phyloP scores from a whole-genome alignment of 2,888 invertebrate genomes.

The Branchipolynoe longqiensis region DNA sequence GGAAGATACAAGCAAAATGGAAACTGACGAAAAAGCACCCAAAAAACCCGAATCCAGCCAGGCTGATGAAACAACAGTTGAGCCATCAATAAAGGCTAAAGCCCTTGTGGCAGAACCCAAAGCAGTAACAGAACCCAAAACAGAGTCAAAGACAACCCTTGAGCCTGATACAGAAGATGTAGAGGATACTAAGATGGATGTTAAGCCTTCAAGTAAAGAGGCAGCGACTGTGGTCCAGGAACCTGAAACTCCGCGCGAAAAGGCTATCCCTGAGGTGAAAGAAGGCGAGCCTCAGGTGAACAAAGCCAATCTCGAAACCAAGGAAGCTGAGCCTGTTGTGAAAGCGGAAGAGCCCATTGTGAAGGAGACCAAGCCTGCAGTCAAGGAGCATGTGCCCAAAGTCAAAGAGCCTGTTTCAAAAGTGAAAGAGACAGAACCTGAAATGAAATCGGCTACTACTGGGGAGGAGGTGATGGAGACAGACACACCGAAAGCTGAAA shows the following conservation, averaged over 20 bases:
- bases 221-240: too few species aligned
- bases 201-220: background rate
- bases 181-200: background rate
- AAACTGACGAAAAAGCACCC: constrained; percentile 1
- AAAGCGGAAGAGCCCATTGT: constrained; percentile 20
- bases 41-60: background rate
- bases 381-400: background rate
- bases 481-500: constrained; percentile 56
- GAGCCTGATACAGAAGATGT: constrained; percentile 1
- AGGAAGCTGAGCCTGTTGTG: background rate
- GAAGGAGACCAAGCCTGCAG: constrained; percentile 6
- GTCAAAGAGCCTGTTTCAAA: background rate
- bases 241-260: background rate
- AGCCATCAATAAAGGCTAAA: background rate
- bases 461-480: background rate
- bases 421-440: constrained; percentile 8
- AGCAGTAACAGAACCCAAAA: constrained; percentile 1
- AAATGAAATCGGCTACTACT: background rate
- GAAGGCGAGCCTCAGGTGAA: background rate
- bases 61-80: background rate
- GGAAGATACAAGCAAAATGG: constrained; percentile 25
- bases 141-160: background rate
- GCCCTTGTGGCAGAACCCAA: background rate
- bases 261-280: background rate
- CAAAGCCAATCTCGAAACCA: background rate